Percentiles rank a stretch among this genome's conserved stretches.
These are phyloP conservation scores for Corythoichthys haematopterus DNA, from an alignment of 2,113 vertebrate species.

Conservation along the genomic window DNA sequence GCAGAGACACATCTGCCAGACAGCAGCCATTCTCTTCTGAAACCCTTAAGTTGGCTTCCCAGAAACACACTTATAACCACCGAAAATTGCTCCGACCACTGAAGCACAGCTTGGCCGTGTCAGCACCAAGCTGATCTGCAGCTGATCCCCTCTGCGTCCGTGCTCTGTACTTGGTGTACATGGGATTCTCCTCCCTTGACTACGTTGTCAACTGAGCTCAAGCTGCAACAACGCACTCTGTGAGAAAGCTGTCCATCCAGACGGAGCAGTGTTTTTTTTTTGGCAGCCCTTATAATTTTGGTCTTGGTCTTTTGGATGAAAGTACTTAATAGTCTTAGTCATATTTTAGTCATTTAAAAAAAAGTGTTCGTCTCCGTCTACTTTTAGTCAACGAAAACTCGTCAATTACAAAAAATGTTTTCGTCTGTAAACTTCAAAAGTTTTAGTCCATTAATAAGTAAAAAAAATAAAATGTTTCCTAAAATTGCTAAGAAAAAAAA, in stretches of 20 bases:
- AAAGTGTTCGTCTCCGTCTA: too few relatives aligned
- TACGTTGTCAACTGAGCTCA: conserved; percentile 1
- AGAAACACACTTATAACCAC: conserved; percentile 3
- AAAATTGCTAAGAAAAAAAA: too few relatives aligned
- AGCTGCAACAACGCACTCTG: conserved; percentile 1
- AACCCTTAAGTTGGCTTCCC: neutral
- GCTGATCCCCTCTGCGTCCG: conserved; percentile 2
- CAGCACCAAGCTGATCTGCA: conserved; percentile 3
- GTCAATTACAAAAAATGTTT: too few relatives aligned
- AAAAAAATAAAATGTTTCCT: too few relatives aligned
- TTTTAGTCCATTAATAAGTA: too few relatives aligned
- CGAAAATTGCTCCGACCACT: neutral
- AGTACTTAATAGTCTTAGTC: too few relatives aligned
- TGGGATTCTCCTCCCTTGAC: conserved; percentile 1
- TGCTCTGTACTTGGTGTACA: conserved; percentile 1
- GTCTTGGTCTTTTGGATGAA: too few relatives aligned
- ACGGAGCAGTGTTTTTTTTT: neutral
- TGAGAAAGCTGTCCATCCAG: neutral
- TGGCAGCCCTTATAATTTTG: too few relatives aligned
- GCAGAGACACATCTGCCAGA: neutral
- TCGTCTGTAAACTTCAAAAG: too few relatives aligned
- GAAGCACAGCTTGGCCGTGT: conserved; percentile 3
- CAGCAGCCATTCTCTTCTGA: neutral
- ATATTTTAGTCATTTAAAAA: too few relatives aligned
- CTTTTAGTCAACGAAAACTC: too few relatives aligned